Conservation (phyloP, 2,797 vertebrate species). For the Pangasius sanitwongsei region DNA sequence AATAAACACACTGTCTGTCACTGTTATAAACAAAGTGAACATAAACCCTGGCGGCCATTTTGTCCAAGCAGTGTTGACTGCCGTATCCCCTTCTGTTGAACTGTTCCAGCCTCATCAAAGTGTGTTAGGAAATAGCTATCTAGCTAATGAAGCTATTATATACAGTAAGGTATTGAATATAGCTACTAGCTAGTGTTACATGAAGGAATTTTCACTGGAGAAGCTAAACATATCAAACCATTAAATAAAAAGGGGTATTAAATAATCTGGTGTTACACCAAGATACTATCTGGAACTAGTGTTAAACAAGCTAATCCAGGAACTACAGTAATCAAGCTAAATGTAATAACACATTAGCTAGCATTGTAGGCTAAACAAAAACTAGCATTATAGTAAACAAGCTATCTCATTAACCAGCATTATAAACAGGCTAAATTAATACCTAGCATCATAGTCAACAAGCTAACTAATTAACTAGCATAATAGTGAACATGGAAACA, state of each 20-base stretch:
- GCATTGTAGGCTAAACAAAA: too few relatives aligned
- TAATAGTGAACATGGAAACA: neutral
- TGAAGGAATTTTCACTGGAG: neutral
- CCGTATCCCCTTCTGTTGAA: neutral
- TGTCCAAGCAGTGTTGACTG: neutral
- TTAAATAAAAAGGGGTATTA: neutral
- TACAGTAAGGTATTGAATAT: neutral
- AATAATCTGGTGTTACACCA: neutral
- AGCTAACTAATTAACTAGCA: neutral
- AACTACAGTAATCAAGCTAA: neutral
- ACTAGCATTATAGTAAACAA: neutral
- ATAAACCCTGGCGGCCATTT: neutral
- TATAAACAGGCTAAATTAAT: neutral
- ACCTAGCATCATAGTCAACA: neutral
- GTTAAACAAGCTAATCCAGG: neutral
- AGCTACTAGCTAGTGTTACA: neutral
- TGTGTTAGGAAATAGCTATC: neutral
- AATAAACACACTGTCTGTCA: neutral
- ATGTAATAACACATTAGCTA: neutral
- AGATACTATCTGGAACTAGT: neutral
- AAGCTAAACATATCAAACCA: neutral
- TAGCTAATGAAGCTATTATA: neutral
- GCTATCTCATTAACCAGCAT: neutral
- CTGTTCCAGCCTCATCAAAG: neutral
- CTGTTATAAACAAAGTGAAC: slow-evolving; percentile 6